Percentiles rank a stretch among this genome's conserved stretches.
phyloP scores from a whole-genome alignment of 1,140 invertebrate genomes.

The Drosophila arawakana region DNA sequence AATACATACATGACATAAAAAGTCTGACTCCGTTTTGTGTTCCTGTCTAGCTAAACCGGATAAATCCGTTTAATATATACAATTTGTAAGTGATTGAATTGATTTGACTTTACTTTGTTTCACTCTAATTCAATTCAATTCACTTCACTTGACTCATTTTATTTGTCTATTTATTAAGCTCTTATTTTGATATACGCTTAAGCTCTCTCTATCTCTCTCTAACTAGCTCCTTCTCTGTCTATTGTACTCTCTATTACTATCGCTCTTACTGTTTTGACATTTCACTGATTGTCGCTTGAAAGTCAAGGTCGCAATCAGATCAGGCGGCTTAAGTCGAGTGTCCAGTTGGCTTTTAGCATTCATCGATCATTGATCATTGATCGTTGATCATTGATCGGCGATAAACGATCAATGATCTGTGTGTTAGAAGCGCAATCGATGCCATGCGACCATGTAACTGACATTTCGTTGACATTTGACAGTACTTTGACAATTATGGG shows the following conservation, averaged over 20 bases:
- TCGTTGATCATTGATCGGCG: constrained; percentile 32
- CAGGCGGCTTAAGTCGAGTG: constrained; percentile 31
- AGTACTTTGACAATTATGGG: constrained; percentile 58
- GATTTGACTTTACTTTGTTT: background rate
- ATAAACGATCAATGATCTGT: constrained; percentile 24
- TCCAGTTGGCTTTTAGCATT: constrained; percentile 40
- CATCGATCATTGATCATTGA: constrained; percentile 34
- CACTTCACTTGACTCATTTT: constrained; percentile 32
- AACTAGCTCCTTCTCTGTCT: too few species aligned
- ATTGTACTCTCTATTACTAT: background rate
- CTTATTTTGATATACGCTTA: constrained; percentile 41
- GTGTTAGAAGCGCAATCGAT: constrained; percentile 41
- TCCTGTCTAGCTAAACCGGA: constrained; percentile 39
- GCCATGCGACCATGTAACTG: constrained; percentile 57
- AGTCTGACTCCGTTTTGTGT: constrained; percentile 21
- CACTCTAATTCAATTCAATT: background rate
- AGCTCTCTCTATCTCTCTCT: background rate
- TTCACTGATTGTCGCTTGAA: constrained; percentile 58
- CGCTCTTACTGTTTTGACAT: constrained; percentile 32
- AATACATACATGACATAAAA: constrained; percentile 10
- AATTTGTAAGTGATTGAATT: constrained; percentile 70
- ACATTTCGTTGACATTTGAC: constrained; percentile 72
- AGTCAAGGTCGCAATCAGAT: constrained; percentile 58
- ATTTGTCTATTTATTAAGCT: constrained; percentile 46
- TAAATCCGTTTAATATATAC: constrained; percentile 62